Evolutionary conservation across 2,888 invertebrate species (phyloP).

Genomic region (Helleia helle): DNA sequence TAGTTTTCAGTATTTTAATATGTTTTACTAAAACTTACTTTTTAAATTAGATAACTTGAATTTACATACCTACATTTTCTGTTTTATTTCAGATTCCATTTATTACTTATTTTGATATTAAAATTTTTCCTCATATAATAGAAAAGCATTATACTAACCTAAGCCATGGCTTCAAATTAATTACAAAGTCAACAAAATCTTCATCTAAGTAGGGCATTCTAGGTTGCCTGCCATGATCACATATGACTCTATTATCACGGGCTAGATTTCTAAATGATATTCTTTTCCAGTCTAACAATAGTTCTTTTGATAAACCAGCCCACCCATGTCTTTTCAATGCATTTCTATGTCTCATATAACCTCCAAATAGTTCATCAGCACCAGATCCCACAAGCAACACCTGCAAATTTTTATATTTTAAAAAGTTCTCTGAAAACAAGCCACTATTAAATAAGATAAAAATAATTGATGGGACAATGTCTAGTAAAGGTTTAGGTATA

Average conservation of each 20-base stretch:
- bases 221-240: slow-evolving; percentile 89
- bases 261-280: slow-evolving; percentile 94
- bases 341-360: slow-evolving; percentile 91
- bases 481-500: too few relatives aligned
- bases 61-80: too few relatives aligned
- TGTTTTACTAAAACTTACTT: background rate
- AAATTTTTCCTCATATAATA: background rate
- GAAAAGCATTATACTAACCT: slow-evolving; percentile 54
- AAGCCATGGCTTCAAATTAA: slow-evolving; percentile 78
- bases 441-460: too few relatives aligned
- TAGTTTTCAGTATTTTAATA: too few relatives aligned
- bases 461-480: too few relatives aligned
- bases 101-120: too few relatives aligned
- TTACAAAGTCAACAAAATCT: slow-evolving; percentile 77
- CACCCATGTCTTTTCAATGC: slow-evolving; percentile 75
- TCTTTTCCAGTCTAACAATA: slow-evolving; percentile 85
- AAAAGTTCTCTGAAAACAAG: too few relatives aligned
- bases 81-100: too few relatives aligned
- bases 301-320: slow-evolving; percentile 74
- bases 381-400: slow-evolving; percentile 92
- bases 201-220: slow-evolving; percentile 88
- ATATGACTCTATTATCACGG: slow-evolving; percentile 93
- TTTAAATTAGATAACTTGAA: background rate
- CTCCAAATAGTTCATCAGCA: slow-evolving; percentile 97
- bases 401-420: slow-evolving; percentile 48